Conservation (phyloP, 2,888 invertebrate genomes). For the Ichneumon xanthorius region DNA sequence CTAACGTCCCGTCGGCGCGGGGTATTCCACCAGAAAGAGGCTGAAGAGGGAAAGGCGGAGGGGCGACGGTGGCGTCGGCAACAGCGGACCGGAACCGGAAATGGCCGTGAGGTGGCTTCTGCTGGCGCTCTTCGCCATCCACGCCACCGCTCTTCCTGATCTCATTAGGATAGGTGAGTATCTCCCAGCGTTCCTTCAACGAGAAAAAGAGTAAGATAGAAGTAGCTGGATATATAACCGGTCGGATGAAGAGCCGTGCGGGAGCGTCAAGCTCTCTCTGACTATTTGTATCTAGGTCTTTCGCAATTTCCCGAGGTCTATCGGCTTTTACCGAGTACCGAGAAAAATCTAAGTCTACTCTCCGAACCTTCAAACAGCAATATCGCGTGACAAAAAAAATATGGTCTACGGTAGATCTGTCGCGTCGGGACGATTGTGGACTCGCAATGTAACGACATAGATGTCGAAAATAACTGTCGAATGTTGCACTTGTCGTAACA, state of each 20-base stretch:
- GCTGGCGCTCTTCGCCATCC: conserved; percentile 78
- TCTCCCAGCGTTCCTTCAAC: conserved; percentile 67
- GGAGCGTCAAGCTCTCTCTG: conserved; percentile 45
- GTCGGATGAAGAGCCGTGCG: conserved; percentile 35
- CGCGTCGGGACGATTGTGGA: too few species aligned
- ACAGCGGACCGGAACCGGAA: conserved; percentile 78
- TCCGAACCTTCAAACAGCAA: too few species aligned
- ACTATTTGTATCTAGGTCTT: conserved; percentile 48
- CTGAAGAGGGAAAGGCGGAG: conserved; percentile 58
- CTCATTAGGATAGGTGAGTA: conserved; percentile 86
- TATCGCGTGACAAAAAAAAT: too few species aligned
- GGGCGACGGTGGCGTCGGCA: conserved; percentile 59
- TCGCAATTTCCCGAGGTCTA: conserved; percentile 43
- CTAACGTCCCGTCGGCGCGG: conserved; percentile 35
- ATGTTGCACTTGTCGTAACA: too few species aligned
- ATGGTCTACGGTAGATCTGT: too few species aligned
- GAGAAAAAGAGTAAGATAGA: conserved; percentile 31
- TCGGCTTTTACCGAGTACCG: neutral
- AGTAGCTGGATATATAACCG: conserved; percentile 28
- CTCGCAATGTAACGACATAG: too few species aligned
- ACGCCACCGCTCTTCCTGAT: conserved; percentile 84
- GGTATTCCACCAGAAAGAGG: neutral
- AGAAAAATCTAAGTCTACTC: conserved; percentile 16
- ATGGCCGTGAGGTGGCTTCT: conserved; percentile 82
- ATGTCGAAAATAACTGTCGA: too few species aligned